Conservation (phyloP, 2,113 vertebrate genomes). For the Coracopsis vasa region DNA sequence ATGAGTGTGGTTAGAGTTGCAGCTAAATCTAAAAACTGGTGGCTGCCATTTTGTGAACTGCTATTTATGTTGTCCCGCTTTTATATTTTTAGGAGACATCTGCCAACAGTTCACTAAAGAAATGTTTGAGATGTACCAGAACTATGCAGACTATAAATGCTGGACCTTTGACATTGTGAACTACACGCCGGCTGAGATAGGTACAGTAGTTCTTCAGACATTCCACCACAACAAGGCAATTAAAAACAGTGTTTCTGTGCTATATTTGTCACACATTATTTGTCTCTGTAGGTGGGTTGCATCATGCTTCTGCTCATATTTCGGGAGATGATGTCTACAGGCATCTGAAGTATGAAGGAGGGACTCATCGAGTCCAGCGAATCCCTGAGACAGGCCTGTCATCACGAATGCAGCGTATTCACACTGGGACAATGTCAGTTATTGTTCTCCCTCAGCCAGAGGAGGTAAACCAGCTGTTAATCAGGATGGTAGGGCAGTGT, state of each 20-base stretch:
- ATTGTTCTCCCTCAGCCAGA: slow-evolving; percentile 88
- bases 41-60: background rate
- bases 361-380: slow-evolving; percentile 91
- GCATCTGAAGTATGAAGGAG: slow-evolving; percentile 89
- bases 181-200: slow-evolving; percentile 84
- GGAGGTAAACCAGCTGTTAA: slow-evolving; percentile 76
- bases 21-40: background rate
- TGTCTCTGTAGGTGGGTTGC: slow-evolving; percentile 84
- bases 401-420: slow-evolving; percentile 94
- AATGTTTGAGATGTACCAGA: slow-evolving; percentile 94
- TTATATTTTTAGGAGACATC: slow-evolving; percentile 85
- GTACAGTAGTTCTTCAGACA: slow-evolving; percentile 59
- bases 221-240: background rate
- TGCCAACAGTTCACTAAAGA: slow-evolving; percentile 95
- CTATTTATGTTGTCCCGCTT: background rate
- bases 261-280: background rate
- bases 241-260: background rate
- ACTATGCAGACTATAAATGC: slow-evolving; percentile 81
- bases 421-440: slow-evolving; percentile 93
- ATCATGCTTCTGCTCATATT: slow-evolving; percentile 89
- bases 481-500: accelerated
- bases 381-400: slow-evolving; percentile 92
- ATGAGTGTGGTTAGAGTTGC: background rate
- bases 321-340: slow-evolving; percentile 83
- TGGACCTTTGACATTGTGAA: slow-evolving; percentile 90